These are phyloP conservation scores for Pagrus major DNA, from an alignment of 2,113 vertebrate genomes.

Conservation along the genomic window DNA sequence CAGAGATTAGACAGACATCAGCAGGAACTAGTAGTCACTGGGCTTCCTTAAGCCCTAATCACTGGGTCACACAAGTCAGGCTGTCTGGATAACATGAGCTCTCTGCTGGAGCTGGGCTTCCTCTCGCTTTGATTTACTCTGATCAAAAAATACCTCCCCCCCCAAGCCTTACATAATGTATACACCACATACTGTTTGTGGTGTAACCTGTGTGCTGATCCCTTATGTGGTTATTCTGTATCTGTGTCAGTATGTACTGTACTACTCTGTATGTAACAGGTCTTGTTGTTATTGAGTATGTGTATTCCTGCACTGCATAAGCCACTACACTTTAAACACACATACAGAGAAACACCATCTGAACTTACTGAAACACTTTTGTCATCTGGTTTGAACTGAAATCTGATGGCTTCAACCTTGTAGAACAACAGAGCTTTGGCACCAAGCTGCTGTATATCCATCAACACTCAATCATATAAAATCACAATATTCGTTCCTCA, in stretches of 20 bases:
- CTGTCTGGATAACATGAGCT: constrained; percentile 35
- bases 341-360: not conserved
- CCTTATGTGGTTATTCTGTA: not conserved
- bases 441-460: not conserved
- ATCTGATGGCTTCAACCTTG: not conserved
- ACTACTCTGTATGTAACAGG: not conserved
- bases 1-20: constrained; percentile 62
- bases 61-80: constrained; percentile 46
- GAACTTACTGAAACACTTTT: not conserved
- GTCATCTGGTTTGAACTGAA: not conserved
- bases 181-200: not conserved
- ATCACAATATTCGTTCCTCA: not conserved
- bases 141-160: constrained; percentile 1
- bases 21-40: constrained; percentile 44
- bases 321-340: not conserved
- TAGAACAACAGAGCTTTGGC: not conserved
- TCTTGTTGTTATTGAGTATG: not conserved
- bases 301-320: not conserved
- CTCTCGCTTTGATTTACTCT: constrained; percentile 20
- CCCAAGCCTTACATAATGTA: not conserved
- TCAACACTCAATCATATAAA: not conserved
- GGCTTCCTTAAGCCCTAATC: constrained; percentile 52
- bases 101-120: not conserved
- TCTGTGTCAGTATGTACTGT: not conserved
- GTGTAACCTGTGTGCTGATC: not conserved